A percentile compares a stretch with the other conserved stretches of the same genome.
Conservation (phyloP, 2,113 vertebrate genomes). For the Sphaerodactylus townsendi region DNA sequence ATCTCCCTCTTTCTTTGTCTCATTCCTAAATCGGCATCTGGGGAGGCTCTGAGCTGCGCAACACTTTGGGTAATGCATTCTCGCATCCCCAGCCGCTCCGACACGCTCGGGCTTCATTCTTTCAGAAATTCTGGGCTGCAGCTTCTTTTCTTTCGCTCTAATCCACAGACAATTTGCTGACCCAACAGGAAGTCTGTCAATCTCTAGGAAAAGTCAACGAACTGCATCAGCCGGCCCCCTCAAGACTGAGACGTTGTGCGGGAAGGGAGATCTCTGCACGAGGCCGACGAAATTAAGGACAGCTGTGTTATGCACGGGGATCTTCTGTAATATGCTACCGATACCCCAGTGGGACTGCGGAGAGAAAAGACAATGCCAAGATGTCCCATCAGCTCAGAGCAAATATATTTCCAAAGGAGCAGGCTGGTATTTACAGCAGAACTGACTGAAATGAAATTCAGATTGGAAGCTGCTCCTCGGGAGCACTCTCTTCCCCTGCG, state of each 20-base stretch:
- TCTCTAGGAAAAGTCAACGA: conserved; percentile 1
- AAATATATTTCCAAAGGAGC: conserved; percentile 78
- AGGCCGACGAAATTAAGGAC: conserved; percentile 46
- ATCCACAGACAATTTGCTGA: conserved; percentile 22
- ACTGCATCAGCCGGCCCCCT: conserved; percentile 17
- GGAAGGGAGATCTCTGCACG: conserved; percentile 27
- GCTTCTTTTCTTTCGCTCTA: not conserved
- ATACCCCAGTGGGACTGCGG: conserved; percentile 26
- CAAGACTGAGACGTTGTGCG: conserved; percentile 41
- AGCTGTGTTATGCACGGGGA: conserved; percentile 45
- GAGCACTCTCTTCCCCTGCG: conserved; percentile 19
- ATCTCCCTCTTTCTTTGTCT: not conserved
- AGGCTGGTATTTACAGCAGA: conserved; percentile 79
- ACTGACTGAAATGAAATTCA: conserved; percentile 76
- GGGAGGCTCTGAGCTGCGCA: not conserved
- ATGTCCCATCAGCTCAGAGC: conserved; percentile 66
- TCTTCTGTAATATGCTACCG: conserved; percentile 55
- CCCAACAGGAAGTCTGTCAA: conserved; percentile 32
- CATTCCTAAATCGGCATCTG: not conserved
- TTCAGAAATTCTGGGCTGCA: not conserved
- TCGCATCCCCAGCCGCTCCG: not conserved
- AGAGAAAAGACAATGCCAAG: conserved; percentile 65
- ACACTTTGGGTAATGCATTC: rapidly evolving
- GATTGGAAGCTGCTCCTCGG: conserved; percentile 60
- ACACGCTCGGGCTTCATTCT: not conserved